phyloP scores from a whole-genome alignment of 2,797 vertebrate genomes.

The Eulemur rubriventer region DNA sequence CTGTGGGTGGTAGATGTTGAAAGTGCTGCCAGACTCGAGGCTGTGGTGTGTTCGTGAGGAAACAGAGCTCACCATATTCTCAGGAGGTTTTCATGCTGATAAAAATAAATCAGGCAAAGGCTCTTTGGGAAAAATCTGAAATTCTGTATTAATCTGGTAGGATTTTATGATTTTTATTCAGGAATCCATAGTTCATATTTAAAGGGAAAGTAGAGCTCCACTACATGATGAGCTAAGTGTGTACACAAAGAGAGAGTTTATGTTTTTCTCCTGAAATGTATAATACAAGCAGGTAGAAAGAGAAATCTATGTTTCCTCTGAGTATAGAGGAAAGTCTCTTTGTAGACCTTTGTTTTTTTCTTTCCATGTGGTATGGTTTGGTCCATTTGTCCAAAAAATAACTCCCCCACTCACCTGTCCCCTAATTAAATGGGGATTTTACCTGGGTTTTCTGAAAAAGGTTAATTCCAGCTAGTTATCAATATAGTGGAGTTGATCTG shows the following conservation, averaged over 20 bases:
- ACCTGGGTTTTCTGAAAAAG: background rate
- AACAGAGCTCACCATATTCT: background rate
- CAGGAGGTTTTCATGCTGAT: background rate
- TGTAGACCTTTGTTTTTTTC: background rate
- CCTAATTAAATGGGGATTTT: background rate
- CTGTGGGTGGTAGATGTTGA: constrained; percentile 31
- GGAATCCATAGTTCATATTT: background rate
- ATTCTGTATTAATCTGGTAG: background rate
- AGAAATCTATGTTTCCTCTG: background rate
- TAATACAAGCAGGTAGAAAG: background rate
- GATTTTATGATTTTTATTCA: constrained; percentile 6
- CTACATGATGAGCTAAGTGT: background rate
- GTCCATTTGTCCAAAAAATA: background rate
- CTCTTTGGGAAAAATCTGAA: constrained; percentile 1
- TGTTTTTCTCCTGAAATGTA: background rate
- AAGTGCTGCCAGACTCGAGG: background rate
- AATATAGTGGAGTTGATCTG: background rate
- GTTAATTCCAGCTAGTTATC: background rate
- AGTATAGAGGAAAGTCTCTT: background rate
- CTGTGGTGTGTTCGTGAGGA: background rate
- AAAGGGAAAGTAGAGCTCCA: background rate
- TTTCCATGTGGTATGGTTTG: background rate
- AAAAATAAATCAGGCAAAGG: constrained; percentile 8
- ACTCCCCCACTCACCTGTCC: background rate
- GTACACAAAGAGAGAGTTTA: background rate